Conservation (phyloP, 1,140 invertebrate species). For the Phocides pigmalion region DNA sequence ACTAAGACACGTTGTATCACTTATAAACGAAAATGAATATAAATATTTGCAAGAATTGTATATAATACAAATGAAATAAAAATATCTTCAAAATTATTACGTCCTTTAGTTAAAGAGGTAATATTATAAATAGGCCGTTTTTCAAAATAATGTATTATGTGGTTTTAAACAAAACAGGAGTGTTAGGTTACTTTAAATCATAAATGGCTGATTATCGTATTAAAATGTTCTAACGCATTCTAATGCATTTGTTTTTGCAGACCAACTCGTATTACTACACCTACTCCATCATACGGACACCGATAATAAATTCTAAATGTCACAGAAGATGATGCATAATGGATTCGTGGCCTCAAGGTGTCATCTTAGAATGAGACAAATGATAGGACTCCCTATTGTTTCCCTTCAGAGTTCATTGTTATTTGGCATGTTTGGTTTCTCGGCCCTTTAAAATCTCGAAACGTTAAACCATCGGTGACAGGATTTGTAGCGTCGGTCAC, state of each 20-base stretch:
- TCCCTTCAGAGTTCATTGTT: constrained; percentile 20
- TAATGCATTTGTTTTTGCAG: constrained; percentile 2
- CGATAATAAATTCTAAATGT: constrained; percentile 70
- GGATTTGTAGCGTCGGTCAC: constrained; percentile 32
- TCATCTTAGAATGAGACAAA: constrained; percentile 35
- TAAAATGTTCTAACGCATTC: neutral
- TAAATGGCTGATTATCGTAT: neutral
- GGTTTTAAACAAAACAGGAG: too few relatives aligned
- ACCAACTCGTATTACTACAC: constrained; percentile 39
- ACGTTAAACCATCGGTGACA: constrained; percentile 14
- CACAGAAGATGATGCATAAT: constrained; percentile 68
- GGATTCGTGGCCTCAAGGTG: constrained; percentile 54
- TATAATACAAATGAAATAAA: too few relatives aligned
- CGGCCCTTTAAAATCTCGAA: constrained; percentile 4
- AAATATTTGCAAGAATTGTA: too few relatives aligned
- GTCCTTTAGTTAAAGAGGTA: too few relatives aligned
- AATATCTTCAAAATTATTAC: too few relatives aligned
- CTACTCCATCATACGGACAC: constrained; percentile 56
- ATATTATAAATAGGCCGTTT: too few relatives aligned
- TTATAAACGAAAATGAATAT: too few relatives aligned
- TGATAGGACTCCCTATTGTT: constrained; percentile 35
- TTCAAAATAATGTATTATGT: too few relatives aligned
- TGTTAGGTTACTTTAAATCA: too few relatives aligned
- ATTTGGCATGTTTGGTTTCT: constrained; percentile 19
- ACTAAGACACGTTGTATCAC: too few relatives aligned